These are phyloP conservation scores for Sylvicola cinctus DNA, from an alignment of 2,888 invertebrate genomes.

Conservation along the genomic window DNA sequence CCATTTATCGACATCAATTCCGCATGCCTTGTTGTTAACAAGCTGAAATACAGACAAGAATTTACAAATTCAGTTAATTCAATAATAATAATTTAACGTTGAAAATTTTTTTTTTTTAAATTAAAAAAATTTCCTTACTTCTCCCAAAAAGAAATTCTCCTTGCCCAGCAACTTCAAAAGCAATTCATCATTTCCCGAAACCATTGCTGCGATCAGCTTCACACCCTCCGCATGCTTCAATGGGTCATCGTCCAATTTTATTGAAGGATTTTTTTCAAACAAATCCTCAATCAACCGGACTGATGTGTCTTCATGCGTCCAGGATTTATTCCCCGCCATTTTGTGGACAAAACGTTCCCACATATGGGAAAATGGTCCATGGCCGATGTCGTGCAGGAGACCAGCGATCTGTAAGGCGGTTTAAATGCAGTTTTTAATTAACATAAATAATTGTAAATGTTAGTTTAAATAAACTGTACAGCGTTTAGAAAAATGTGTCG, in stretches of 20 bases:
- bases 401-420: constrained; percentile 31
- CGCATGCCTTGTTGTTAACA: constrained; percentile 28
- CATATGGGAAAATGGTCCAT: constrained; percentile 44
- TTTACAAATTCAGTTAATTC: background rate
- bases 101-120: background rate
- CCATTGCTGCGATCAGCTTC: constrained; percentile 17
- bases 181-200: constrained; percentile 12
- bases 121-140: constrained; percentile 10
- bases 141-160: constrained; percentile 15
- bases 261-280: constrained; percentile 12
- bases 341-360: constrained; percentile 29
- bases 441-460: too few relatives aligned
- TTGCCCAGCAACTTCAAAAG: constrained; percentile 10
- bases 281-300: constrained; percentile 3
- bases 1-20: constrained; percentile 45
- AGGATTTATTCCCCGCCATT: background rate
- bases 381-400: constrained; percentile 45
- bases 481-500: too few relatives aligned
- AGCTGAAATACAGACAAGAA: constrained; percentile 3
- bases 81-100: background rate
- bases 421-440: background rate
- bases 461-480: too few relatives aligned
- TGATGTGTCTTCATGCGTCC: constrained; percentile 13
- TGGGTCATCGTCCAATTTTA: constrained; percentile 9
- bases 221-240: constrained; percentile 13